A percentile compares a stretch with the other conserved stretches of the same genome.
These are phyloP conservation scores for Phycodurus eques DNA, from an alignment of 2,113 vertebrate genomes.

Conservation along the genomic window DNA sequence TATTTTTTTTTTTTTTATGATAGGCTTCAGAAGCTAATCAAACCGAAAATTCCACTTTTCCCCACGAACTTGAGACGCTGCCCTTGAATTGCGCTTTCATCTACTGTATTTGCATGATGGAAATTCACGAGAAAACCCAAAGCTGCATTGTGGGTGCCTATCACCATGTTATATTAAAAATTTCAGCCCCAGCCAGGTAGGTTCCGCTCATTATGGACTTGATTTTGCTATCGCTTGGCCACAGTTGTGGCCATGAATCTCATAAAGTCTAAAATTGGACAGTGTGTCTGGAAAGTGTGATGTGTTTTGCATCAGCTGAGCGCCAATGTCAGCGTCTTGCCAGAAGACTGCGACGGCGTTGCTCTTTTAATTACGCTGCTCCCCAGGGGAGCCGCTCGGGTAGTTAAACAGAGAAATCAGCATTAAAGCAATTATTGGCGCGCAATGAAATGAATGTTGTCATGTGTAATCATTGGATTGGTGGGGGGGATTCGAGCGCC, in stretches of 20 bases:
- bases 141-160: too few species aligned
- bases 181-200: neutral
- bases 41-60: too few species aligned
- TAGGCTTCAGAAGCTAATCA: too few species aligned
- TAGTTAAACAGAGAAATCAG: conserved; percentile 81
- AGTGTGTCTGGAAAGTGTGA: neutral
- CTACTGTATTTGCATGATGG: too few species aligned
- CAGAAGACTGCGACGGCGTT: neutral
- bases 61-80: too few species aligned
- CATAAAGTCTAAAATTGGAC: neutral
- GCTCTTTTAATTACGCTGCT: conserved; percentile 76
- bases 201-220: neutral
- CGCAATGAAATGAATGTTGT: conserved; percentile 78
- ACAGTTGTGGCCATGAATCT: neutral
- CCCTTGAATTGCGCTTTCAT: too few species aligned
- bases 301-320: neutral
- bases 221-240: neutral
- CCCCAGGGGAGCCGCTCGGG: conserved; percentile 70
- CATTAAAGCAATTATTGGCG: conserved; percentile 81
- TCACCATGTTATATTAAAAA: too few species aligned
- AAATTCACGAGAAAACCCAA: too few species aligned
- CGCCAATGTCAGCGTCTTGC: neutral
- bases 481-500: conserved; percentile 49
- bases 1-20: too few species aligned
- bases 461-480: conserved; percentile 77